Percentiles rank a stretch among this genome's conserved stretches.
phyloP scores from a whole-genome alignment of 2,888 invertebrate species.

The Orthosia cruda region DNA sequence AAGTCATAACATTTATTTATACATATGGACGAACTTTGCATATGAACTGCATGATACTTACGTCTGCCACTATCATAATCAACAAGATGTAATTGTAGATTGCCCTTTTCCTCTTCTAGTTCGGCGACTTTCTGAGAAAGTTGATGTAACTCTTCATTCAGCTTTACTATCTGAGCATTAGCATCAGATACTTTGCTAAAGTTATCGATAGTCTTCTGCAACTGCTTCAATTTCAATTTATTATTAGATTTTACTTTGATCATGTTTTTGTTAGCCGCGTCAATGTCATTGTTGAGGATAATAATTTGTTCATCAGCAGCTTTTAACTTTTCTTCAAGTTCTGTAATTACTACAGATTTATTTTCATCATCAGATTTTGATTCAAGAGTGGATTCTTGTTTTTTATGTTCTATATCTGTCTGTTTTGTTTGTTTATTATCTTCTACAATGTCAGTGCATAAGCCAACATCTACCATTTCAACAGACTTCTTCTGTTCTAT shows the following conservation, averaged over 20 bases:
- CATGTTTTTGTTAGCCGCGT: slow-evolving; percentile 95
- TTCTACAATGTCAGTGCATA: slow-evolving; percentile 74
- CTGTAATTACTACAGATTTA: slow-evolving; percentile 64
- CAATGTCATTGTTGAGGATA: slow-evolving; percentile 94
- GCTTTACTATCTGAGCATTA: slow-evolving; percentile 93
- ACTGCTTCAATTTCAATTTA: slow-evolving; percentile 94
- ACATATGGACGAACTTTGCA: neutral
- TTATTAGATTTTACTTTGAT: slow-evolving; percentile 94
- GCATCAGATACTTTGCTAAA: slow-evolving; percentile 93
- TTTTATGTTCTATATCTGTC: slow-evolving; percentile 45
- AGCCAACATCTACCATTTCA: slow-evolving; percentile 77
- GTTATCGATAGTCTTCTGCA: slow-evolving; percentile 94
- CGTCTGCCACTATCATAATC: slow-evolving; percentile 95
- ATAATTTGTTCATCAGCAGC: slow-evolving; percentile 85
- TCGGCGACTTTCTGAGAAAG: slow-evolving; percentile 95
- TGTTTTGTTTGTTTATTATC: slow-evolving; percentile 49
- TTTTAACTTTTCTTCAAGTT: slow-evolving; percentile 87
- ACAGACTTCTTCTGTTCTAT: slow-evolving; percentile 52
- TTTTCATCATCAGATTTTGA: slow-evolving; percentile 59
- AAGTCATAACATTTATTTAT: neutral
- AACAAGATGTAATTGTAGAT: slow-evolving; percentile 96
- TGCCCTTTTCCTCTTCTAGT: slow-evolving; percentile 97
- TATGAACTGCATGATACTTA: slow-evolving; percentile 78
- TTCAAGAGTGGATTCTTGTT: slow-evolving; percentile 45
- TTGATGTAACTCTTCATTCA: slow-evolving; percentile 92